phyloP scores from a whole-genome alignment of 35 echinoderm and acorn worm species.

The Anneissia japonica region DNA sequence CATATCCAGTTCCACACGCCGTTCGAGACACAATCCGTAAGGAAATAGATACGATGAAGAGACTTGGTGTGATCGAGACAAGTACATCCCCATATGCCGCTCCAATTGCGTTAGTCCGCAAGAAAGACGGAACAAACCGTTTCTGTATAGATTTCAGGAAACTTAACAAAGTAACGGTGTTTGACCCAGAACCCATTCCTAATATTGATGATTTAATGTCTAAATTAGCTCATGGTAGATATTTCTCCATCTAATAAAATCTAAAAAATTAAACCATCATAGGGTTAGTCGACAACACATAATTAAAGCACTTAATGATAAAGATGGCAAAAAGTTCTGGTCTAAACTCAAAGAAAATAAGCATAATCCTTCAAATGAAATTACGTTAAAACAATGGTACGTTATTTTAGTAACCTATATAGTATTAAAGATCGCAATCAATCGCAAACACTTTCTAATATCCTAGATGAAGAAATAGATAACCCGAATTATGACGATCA shows the following conservation, averaged over 20 bases:
- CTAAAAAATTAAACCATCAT: too few species aligned
- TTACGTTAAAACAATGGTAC: too few species aligned
- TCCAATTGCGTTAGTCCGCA: constrained; percentile 34
- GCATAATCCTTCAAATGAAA: too few species aligned
- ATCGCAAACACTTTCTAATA: too few species aligned
- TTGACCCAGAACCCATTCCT: constrained; percentile 47
- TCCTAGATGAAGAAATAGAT: too few species aligned
- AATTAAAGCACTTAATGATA: too few species aligned
- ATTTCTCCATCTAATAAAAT: constrained; percentile 27
- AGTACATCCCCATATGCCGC: constrained; percentile 32
- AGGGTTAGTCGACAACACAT: too few species aligned
- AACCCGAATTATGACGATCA: too few species aligned
- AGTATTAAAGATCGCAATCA: too few species aligned
- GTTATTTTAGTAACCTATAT: too few species aligned
- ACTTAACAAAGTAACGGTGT: constrained; percentile 33
- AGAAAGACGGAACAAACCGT: constrained; percentile 16
- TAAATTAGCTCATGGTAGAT: constrained; percentile 26
- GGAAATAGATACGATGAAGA: constrained; percentile 22
- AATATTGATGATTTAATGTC: constrained; percentile 43
- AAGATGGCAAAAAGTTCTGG: too few species aligned
- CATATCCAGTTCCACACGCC: constrained; percentile 40
- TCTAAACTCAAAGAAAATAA: too few species aligned
- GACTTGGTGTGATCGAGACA: constrained; percentile 33
- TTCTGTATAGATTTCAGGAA: constrained; percentile 46
- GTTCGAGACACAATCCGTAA: constrained; percentile 29